Base-by-base conservation (phyloP, 2,888 invertebrate genomes). In the Drosophila vallismaia region DNA sequence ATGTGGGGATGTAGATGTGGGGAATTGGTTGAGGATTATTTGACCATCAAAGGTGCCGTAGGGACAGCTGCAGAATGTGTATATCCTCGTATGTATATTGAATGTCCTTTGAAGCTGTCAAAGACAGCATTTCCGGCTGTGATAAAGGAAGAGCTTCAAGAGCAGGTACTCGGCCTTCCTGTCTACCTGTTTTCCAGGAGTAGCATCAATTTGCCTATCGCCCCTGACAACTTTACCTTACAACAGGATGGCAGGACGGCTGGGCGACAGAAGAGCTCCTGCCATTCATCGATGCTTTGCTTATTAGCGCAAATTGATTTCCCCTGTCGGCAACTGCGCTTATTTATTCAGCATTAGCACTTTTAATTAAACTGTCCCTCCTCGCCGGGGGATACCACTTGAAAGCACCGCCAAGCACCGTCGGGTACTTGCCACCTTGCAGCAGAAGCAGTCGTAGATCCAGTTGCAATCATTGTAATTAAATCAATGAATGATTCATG, bases 401-500 rank as follows among this genome's bases (percentile, higher is more conserved):
- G 58, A 59, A 50, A 40, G 56, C 24, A 54, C 19, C 36, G 59
- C 58, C 26, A 44, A 19, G n/a, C 12, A 33, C 19, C 19, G 19
- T 10, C n/a, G n/a, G n/a, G 44, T 24, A 26, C 50, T 26, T 51
- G 31, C 42, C 58, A 49, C 19, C 8, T n/a, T 36, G 57, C 49
- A 19, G 33, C 6, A 14, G 4, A 9, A 29, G 6, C 12, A 52
- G 52, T 48, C 46, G 51, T 56, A 68, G 64, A 62, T 64, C 75
- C 73, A 52, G 75, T 40, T 31, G 87, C 82, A 83, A 86, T 87
- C 84, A 84, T 84, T 84, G 88, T 84, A 87, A 84, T 87, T 84
- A 84, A 87, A 86, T 88, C 84, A 87, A 84, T 84, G 88, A 87
- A 84, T 87, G 84, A 87, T 85, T 82, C 87, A 87, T 84, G 86